phyloP scores from a whole-genome alignment of 2,113 vertebrate species.

The Gymnobelideus leadbeateri region DNA sequence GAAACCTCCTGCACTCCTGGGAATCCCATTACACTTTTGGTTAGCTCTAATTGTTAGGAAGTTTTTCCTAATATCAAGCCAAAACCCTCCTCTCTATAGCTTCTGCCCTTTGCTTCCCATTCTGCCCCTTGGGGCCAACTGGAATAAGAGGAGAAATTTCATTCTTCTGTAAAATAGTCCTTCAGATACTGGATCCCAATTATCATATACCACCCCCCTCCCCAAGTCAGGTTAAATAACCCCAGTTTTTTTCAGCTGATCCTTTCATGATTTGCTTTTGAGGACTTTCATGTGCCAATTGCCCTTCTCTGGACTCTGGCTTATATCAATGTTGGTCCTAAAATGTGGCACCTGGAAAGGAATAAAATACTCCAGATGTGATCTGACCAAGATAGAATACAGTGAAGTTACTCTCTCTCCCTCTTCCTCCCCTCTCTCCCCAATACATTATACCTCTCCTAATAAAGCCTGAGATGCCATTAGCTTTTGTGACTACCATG shows the following conservation, averaged over 20 bases:
- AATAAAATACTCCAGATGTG: too few species aligned
- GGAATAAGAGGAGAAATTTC: too few species aligned
- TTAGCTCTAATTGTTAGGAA: not conserved
- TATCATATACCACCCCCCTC: not conserved
- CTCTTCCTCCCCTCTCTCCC: not conserved
- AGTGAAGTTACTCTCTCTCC: too few species aligned
- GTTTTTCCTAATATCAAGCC: not conserved
- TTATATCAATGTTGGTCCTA: too few species aligned
- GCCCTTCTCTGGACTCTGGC: too few species aligned
- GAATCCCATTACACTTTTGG: not conserved
- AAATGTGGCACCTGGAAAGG: too few species aligned
- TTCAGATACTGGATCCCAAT: not conserved
- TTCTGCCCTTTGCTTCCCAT: not conserved
- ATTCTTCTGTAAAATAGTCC: not conserved
- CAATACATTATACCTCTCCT: not conserved
- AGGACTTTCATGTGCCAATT: too few species aligned
- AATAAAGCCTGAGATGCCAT: not conserved
- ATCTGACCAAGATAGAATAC: too few species aligned
- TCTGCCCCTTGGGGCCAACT: not conserved
- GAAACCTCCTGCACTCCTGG: not conserved
- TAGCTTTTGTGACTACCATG: not conserved
- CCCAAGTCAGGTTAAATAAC: too few species aligned
- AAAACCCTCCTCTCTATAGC: not conserved
- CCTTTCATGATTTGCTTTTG: too few species aligned
- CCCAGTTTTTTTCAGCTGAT: too few species aligned